phyloP scores from a whole-genome alignment of 2,113 vertebrate genomes.

The Callopanchax toddi region DNA sequence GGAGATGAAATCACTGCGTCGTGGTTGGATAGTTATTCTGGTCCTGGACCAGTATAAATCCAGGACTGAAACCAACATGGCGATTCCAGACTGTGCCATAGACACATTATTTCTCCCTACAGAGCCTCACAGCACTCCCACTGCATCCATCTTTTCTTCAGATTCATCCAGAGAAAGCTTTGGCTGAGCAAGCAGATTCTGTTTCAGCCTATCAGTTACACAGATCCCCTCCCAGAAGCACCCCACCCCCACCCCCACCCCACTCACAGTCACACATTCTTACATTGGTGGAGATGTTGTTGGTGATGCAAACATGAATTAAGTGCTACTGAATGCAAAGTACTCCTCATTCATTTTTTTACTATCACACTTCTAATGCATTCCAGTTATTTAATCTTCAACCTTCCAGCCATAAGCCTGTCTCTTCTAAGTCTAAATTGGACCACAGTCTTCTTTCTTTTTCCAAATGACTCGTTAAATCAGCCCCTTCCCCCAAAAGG shows the following conservation, averaged over 20 bases:
- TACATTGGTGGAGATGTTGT: no score
- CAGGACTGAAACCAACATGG: no score
- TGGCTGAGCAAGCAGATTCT: conserved; percentile 31
- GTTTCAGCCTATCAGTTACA: conserved; percentile 5
- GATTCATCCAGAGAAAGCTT: conserved; percentile 28
- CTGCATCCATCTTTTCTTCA: conserved; percentile 46
- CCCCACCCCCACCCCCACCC: conserved; percentile 24
- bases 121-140: conserved; percentile 6
- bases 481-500: neutral
- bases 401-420: neutral
- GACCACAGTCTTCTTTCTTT: neutral
- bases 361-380: conserved; percentile 4
- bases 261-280: neutral
- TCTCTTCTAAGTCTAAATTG: conserved; percentile 6
- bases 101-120: no score
- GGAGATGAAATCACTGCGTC: no score
- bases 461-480: neutral
- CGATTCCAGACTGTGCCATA: no score
- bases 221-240: conserved; percentile 13
- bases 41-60: no score
- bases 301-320: no score
- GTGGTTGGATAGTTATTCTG: no score
- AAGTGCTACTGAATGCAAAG: no score
- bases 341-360: conserved; percentile 5
- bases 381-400: conserved; percentile 4